Percentiles rank a stretch among this genome's conserved stretches.
phyloP scores from a whole-genome alignment of 2,113 vertebrate genomes.

The Strix uralensis region DNA sequence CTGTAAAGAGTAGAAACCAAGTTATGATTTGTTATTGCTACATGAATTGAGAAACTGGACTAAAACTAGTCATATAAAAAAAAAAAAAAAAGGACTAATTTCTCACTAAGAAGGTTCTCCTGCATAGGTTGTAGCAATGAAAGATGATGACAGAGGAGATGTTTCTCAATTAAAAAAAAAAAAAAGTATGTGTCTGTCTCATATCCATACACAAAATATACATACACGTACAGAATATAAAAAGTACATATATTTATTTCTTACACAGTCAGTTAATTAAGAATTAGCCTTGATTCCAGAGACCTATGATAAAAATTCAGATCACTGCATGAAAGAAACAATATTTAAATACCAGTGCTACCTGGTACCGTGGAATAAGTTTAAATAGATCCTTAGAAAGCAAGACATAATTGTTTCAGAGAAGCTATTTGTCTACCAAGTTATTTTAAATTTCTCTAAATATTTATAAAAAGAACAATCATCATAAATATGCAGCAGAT shows the following conservation, averaged over 20 bases:
- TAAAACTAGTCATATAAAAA: not conserved
- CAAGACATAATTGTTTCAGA: not conserved
- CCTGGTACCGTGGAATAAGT: not conserved
- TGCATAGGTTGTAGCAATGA: not conserved
- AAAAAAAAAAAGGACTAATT: not conserved
- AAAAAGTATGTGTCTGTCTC: rapidly evolving
- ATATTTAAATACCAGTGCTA: not conserved
- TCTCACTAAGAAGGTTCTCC: not conserved
- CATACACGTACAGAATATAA: not conserved
- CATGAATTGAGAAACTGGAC: not conserved
- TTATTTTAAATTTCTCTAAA: not conserved
- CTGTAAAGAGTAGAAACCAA: not conserved
- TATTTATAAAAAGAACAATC: not conserved
- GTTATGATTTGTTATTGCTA: not conserved
- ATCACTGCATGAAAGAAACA: not conserved
- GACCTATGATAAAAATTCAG: not conserved
- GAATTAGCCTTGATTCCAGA: not conserved
- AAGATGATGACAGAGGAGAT: not conserved
- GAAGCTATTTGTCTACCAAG: not conserved
- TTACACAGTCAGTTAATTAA: not conserved
- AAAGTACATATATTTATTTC: not conserved
- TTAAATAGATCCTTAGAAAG: not conserved
- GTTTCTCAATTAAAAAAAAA: not conserved
- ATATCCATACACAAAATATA: not conserved
- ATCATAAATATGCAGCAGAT: not conserved